Conservation (phyloP, 1,140 invertebrate species). For the Choristoneura fumiferana region DNA sequence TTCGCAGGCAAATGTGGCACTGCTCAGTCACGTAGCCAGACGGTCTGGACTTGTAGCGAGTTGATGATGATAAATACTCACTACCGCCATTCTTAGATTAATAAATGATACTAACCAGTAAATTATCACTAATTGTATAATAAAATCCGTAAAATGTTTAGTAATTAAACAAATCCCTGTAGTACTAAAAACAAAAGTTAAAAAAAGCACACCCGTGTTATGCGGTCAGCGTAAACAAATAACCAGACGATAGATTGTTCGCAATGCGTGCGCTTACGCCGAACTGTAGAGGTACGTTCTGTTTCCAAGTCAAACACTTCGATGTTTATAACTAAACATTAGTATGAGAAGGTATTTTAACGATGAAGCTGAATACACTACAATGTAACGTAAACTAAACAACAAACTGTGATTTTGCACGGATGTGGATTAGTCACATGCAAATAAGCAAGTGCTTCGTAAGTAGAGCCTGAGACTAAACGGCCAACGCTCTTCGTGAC, state of each 20-base stretch:
- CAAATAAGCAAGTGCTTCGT: not conserved
- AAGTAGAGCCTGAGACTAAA: slow-evolving; percentile 37
- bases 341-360: slow-evolving; percentile 3
- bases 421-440: slow-evolving; percentile 41
- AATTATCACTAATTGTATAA: too few relatives aligned
- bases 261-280: slow-evolving; percentile 25
- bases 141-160: too few relatives aligned
- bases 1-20: too few relatives aligned
- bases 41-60: too few relatives aligned
- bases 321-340: slow-evolving; percentile 23
- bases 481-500: slow-evolving; percentile 28
- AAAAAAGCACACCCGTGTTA: slow-evolving; percentile 10
- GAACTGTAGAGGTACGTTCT: slow-evolving; percentile 10
- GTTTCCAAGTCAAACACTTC: slow-evolving; percentile 28
- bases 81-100: too few relatives aligned
- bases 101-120: too few relatives aligned
- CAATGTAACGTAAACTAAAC: slow-evolving; percentile 1
- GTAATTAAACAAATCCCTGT: too few relatives aligned
- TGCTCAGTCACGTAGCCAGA: too few relatives aligned
- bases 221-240: slow-evolving; percentile 30
- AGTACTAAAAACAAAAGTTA: not conserved
- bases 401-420: slow-evolving; percentile 10
- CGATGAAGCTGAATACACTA: not conserved
- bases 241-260: slow-evolving; percentile 37
- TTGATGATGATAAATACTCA: too few relatives aligned